Base-by-base conservation (phyloP, 2,113 vertebrate species). In the Dasyurus viverrinus region DNA sequence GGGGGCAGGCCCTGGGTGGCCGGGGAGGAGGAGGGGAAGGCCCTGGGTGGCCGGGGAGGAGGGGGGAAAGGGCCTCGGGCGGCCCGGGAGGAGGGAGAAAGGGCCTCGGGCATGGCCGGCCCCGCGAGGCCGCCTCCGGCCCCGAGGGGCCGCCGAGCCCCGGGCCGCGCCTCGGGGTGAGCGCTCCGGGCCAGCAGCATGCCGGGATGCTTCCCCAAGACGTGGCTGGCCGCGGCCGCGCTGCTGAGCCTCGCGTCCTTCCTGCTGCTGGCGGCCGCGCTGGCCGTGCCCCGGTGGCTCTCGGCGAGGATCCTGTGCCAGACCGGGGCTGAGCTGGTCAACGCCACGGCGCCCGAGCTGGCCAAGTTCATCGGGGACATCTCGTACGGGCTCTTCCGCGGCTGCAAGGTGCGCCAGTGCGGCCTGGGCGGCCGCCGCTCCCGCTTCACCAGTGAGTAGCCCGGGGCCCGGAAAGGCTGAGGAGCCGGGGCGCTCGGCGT, bases 251-350 rank as follows among this genome's bases (percentile, higher is more conserved):
- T 99, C 94, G 98, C 96, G 24, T 99, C 99, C 27, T 99, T 99
- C 96, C 92, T 98, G 89, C 98, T 99, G 91, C 97, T 99, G 97
- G 96, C 99, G 5, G 97, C 98, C 30, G 99, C 99, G 25, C 98
- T 99, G 97, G 98, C 98, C 7, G 99, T 98, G 47, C 99, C 99
- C 91, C 99, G 98, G 94, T 99, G 99, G 99, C 98, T 99, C 96
- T 99, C 98, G 2, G 99, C 99, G 6, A 99, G 98, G 96, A 99
- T 99, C 96, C 98, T 99, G 52, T 99, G 99, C 97, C 99, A 99
- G 98, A 99, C 99, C 0, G 99, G 99, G 84, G 99, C 98, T 26
- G 99, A 99, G 54, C 98, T 99, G 92, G 99, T 99, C 92, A 99
- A 99, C 22, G 99, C 99, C 89, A 99, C 99, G 0, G 98, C 98